These are phyloP conservation scores for Pampusana beccarii DNA, from an alignment of 2,113 vertebrate genomes.

Conservation along the genomic window DNA sequence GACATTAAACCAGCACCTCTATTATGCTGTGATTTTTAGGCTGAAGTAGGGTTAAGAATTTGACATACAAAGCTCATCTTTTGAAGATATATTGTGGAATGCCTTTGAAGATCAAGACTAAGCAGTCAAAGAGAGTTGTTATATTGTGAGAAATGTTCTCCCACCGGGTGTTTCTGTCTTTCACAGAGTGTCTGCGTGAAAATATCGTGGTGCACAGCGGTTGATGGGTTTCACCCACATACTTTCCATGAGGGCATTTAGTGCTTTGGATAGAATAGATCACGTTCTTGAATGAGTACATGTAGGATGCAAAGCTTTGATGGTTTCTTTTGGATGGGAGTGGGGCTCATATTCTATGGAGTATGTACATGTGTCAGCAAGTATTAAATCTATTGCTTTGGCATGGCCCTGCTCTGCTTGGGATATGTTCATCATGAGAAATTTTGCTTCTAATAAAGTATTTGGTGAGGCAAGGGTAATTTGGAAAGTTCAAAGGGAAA, in stretches of 20 bases:
- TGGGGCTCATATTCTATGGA: neutral
- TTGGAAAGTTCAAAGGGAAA: slow-evolving; percentile 30
- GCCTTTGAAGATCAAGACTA: slow-evolving; percentile 64
- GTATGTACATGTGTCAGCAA: slow-evolving; percentile 35
- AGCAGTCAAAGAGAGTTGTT: slow-evolving; percentile 34
- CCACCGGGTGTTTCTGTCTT: slow-evolving; percentile 33
- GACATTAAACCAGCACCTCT: neutral
- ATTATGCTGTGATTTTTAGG: neutral
- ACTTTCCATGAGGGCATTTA: slow-evolving; percentile 33
- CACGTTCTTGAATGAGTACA: slow-evolving; percentile 35
- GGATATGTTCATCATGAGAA: slow-evolving; percentile 3
- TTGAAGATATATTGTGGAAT: slow-evolving; percentile 59
- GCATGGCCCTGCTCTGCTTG: neutral
- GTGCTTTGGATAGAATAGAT: slow-evolving; percentile 47
- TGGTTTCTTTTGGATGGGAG: slow-evolving; percentile 48
- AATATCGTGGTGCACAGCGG: neutral
- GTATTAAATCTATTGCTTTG: slow-evolving; percentile 38
- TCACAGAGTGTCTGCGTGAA: neutral
- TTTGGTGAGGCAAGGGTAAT: neutral
- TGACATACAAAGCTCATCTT: slow-evolving; percentile 33
- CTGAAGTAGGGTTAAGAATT: neutral
- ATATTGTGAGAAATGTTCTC: slow-evolving; percentile 3
- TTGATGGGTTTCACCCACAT: slow-evolving; percentile 48
- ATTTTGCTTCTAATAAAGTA: slow-evolving; percentile 22
- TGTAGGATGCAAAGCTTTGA: slow-evolving; percentile 37